Evolutionary conservation across 23 tunicate species (phyloP).

Genomic region (Pegea sp.): DNA sequence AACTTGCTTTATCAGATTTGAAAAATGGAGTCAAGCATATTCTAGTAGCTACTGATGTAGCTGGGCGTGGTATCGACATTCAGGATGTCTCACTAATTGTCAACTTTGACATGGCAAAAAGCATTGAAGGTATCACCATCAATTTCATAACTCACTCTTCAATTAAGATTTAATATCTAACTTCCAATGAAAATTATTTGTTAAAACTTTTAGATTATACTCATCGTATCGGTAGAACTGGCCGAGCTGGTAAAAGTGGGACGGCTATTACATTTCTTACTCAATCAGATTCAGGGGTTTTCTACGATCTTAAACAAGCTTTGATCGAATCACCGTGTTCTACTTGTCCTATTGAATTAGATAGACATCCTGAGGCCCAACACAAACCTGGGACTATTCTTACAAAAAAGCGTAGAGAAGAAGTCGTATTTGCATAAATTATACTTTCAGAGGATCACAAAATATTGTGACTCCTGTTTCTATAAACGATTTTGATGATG

Average conservation of each 20-base stretch:
- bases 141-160: background rate
- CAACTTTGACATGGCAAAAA: conserved; percentile 94
- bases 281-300: conserved; percentile 52
- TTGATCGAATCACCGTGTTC: conserved; percentile 82
- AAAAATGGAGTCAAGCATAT: conserved; percentile 82
- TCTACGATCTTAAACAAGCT: conserved; percentile 73
- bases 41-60: conserved; percentile 93
- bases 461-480: too few relatives aligned
- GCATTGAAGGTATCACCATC: conserved; percentile 50
- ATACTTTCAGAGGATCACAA: too few relatives aligned
- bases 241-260: conserved; percentile 88
- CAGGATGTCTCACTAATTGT: conserved; percentile 81
- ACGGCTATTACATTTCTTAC: conserved; percentile 89
- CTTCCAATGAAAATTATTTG: background rate
- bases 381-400: conserved; percentile 94
- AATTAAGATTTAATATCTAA: background rate
- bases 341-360: conserved; percentile 82
- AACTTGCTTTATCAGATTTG: conserved; percentile 61
- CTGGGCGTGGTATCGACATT: conserved; percentile 98
- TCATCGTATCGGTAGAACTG: conserved; percentile 95
- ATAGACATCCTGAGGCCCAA: conserved; percentile 96
- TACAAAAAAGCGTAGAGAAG: conserved; percentile 88
- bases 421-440: conserved; percentile 64
- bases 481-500: too few relatives aligned
- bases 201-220: conserved; percentile 50